phyloP scores from a whole-genome alignment of 2,888 invertebrate species.

The Flabesymbios commensalis region DNA sequence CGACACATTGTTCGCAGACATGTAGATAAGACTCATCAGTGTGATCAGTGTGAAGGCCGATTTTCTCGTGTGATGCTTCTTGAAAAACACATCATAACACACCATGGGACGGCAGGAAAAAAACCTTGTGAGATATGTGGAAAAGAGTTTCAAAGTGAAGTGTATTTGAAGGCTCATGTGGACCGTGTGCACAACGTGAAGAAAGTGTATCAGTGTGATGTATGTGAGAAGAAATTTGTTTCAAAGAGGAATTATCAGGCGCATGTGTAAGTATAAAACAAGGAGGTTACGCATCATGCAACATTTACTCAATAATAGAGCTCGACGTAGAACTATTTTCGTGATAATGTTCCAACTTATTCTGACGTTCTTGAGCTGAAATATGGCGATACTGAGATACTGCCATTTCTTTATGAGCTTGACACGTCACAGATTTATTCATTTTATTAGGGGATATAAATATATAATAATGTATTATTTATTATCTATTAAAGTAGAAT shows the following conservation, averaged over 20 bases:
- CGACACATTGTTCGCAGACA: constrained; percentile 13
- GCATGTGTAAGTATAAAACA: constrained; percentile 14
- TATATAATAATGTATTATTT: too few relatives aligned
- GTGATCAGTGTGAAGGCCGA: constrained; percentile 6
- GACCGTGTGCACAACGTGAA: constrained; percentile 3
- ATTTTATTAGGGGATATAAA: too few relatives aligned
- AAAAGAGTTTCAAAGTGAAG: constrained; percentile 4
- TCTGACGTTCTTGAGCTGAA: too few relatives aligned
- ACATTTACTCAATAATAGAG: too few relatives aligned
- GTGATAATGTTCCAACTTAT: too few relatives aligned
- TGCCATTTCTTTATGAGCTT: background rate
- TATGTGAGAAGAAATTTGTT: background rate
- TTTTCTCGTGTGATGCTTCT: constrained; percentile 6
- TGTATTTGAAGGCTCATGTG: constrained; percentile 11
- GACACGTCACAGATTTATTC: too few relatives aligned
- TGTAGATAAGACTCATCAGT: background rate
- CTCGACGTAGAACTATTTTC: too few relatives aligned
- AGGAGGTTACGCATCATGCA: too few relatives aligned
- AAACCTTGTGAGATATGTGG: constrained; percentile 1
- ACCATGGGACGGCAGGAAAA: constrained; percentile 2
- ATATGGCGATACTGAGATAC: background rate
- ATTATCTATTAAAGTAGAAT: too few relatives aligned
- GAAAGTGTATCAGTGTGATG: background rate
- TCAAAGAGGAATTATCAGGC: background rate
- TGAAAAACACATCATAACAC: background rate